A percentile compares a stretch with the other conserved stretches of the same genome.
These are phyloP conservation scores for Notospermus geniculatus DNA, from an alignment of 1,140 invertebrate species.

Conservation along the genomic window DNA sequence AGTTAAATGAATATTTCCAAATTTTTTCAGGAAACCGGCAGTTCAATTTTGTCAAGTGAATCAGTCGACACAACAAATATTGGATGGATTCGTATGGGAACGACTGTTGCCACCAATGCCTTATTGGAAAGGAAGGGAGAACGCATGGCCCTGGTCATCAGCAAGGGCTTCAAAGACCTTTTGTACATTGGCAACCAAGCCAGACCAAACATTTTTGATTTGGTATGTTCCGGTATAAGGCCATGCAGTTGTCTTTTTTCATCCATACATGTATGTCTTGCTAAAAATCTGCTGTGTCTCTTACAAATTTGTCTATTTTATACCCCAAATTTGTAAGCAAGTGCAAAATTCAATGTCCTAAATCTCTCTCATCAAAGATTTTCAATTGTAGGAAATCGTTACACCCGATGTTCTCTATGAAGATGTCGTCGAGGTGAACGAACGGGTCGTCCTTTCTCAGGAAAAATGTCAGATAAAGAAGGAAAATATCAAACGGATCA, in stretches of 20 bases:
- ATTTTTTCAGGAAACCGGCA: slow-evolving; percentile 42
- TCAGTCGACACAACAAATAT: slow-evolving; percentile 54
- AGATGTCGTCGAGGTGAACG: slow-evolving; percentile 87
- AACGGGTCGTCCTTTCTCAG: slow-evolving; percentile 76
- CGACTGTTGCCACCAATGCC: slow-evolving; percentile 98
- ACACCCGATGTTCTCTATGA: slow-evolving; percentile 87
- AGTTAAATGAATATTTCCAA: too few species aligned
- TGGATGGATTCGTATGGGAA: slow-evolving; percentile 96
- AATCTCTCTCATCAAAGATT: too few species aligned
- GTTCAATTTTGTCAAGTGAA: slow-evolving; percentile 20
- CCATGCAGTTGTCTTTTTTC: too few species aligned
- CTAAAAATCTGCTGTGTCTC: too few species aligned
- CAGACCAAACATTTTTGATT: slow-evolving; percentile 93
- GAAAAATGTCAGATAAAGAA: slow-evolving; percentile 23
- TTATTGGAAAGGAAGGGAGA: slow-evolving; percentile 95
- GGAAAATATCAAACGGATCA: slow-evolving; percentile 16
- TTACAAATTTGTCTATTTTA: too few species aligned
- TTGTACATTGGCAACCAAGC: slow-evolving; percentile 98
- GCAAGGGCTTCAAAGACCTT: slow-evolving; percentile 87
- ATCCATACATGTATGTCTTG: too few species aligned
- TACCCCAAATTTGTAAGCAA: too few species aligned
- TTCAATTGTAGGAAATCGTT: slow-evolving; percentile 76
- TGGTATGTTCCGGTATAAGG: too few species aligned
- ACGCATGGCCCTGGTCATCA: slow-evolving; percentile 87
- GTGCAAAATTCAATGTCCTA: too few species aligned